Base-by-base conservation (phyloP, 2,113 vertebrate genomes). In the Bubo scandiacus region DNA sequence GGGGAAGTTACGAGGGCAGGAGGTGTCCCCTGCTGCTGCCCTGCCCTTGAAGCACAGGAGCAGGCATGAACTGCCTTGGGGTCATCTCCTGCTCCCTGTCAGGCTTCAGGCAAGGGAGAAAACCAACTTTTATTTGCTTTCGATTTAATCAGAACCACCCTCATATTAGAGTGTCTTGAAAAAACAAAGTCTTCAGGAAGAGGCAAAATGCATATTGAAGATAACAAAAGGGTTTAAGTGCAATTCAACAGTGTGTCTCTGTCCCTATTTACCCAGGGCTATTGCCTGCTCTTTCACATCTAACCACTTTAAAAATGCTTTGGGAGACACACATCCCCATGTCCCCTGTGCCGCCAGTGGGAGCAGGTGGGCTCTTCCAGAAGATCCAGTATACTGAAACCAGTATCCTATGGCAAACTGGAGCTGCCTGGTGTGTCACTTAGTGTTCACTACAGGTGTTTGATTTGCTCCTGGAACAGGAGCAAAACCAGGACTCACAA, bases 191-290 rank as follows among this genome's bases (percentile, higher is more conserved):
- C 54, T 82, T 70, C 29, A 25, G 42, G 47, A 63, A 59, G 17
- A 49, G 9, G 62, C 15, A 22, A 83, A 63, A 32, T 9, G 13
- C 1, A 0, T 16, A 29, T 0, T 5, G 27, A 59, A 49, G 25
- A 58, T 13, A 67, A 27, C 15, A 89, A n/a, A 54, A 51, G 7
- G 4, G 15, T 62, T 62, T 38, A 55, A 55, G 36, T 18, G 8
- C 13, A 62, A 7, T 86, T 82, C 27, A 81, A 3, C 12, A 3
- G 9, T 34, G 43, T 36, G n/a, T 18, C 22, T 71, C 57, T 7
- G 8, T 7, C 10, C 67, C 47, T 77, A 0, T n/a, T 65, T 81
- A 61, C 27, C 9, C 20, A 30, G 27, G 23, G 9, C 3, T 6
- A 21, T 49, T 73, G 23, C 7, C 58, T 72, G 32, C 14, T 67